Conservation (phyloP, 2,113 vertebrate species). For the Poecile atricapillus region DNA sequence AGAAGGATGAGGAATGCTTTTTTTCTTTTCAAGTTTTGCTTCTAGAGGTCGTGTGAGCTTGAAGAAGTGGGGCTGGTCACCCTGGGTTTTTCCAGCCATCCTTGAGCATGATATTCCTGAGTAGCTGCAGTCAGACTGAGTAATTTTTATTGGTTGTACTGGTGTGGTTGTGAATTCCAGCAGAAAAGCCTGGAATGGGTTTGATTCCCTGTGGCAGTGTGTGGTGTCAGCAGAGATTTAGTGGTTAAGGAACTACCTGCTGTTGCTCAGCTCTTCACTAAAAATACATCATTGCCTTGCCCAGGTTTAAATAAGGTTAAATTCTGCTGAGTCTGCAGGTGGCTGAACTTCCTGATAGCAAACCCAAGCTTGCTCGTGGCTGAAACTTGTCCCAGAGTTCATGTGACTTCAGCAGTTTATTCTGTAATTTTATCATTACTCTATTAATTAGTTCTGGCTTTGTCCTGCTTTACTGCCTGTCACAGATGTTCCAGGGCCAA, state of each 20-base stretch:
- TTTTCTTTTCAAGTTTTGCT: neutral
- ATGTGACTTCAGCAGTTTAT: neutral
- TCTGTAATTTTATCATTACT: neutral
- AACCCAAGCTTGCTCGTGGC: rapidly evolving
- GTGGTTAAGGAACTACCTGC: neutral
- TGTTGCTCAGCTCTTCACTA: neutral
- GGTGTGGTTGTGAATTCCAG: neutral
- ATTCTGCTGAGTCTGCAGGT: neutral
- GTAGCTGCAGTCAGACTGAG: neutral
- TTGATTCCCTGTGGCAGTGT: neutral
- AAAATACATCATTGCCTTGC: neutral
- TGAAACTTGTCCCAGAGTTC: neutral
- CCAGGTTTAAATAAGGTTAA: neutral
- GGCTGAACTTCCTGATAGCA: neutral
- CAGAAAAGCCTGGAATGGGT: neutral
- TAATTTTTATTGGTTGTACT: neutral
- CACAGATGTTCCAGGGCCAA: neutral
- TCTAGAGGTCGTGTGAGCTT: neutral
- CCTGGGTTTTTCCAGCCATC: neutral
- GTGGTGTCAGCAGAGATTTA: neutral
- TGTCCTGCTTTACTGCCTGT: neutral
- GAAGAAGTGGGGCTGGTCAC: neutral
- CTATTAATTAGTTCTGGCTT: neutral
- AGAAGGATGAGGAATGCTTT: neutral
- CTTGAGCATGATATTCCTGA: neutral